Evolutionary conservation across 2,888 invertebrate species (phyloP), one percentile per base, ranked within the genome.

Genomic region (Mactromeris polynyma): DNA sequence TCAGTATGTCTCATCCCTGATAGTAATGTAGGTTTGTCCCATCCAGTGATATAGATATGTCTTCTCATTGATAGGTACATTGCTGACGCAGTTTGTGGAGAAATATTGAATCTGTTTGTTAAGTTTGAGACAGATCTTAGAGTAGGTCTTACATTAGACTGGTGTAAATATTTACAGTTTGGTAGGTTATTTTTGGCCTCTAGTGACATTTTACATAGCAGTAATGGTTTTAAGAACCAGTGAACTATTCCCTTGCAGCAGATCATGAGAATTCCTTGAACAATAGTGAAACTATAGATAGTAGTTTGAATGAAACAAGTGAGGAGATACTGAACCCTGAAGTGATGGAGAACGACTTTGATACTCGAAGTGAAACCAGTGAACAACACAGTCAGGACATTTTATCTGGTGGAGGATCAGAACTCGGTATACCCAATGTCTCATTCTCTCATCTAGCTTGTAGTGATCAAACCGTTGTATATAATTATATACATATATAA

Each of bases 331-430:
- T 84, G 21, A 92, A 92, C 54, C 89, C 91, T 17, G 90, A 89
- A 54, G 90, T 91, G 46, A 91, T 91, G 91, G 91, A 92, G 19
- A 93, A 94, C 36, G 95, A 94, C 78, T 96, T 94, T 91, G 96
- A 96, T 90, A 98, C 98, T 2, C 97, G 98, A 19, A 99, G 99
- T 97, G 99, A 99, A 97, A 98, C 98, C 46, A 98, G 98, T 83
- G 98, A 98, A 92, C 98, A 98, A 79, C 98, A 98, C 93, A 54
- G 85, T 33, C 85, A 85, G 83, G 98, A 98, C 83, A 92, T 90
- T 38, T 88, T 92, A 26, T 92, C 90, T 38, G 89, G 82, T 40
- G 90, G 83, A 54, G 90, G 88, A 86, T 89, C 90, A 79, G 90
- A 90, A 40, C 85, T 91, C 31, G 91, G 91, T 91, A 87, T 77